These are phyloP conservation scores for Thryonomys swinderianus DNA, from an alignment of 2,113 vertebrate genomes.

Conservation along the genomic window DNA sequence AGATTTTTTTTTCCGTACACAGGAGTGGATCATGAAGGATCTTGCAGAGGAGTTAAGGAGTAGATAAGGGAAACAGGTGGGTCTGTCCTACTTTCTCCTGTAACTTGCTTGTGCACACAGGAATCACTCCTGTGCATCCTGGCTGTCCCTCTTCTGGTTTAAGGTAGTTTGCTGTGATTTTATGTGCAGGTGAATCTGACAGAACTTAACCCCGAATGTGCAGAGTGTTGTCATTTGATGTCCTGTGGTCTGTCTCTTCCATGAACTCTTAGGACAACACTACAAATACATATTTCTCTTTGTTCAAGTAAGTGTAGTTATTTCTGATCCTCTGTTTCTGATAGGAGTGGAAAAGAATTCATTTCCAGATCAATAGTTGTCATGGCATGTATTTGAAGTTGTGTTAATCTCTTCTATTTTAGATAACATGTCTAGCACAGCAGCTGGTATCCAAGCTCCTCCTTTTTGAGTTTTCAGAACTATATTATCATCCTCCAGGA, in stretches of 20 bases:
- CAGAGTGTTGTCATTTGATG: conserved; percentile 5
- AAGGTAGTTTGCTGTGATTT: conserved; percentile 53
- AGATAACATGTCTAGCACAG: conserved; percentile 24
- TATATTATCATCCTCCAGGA: background rate
- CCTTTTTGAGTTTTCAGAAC: background rate
- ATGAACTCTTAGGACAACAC: background rate
- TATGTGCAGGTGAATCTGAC: conserved; percentile 34
- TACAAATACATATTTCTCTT: background rate
- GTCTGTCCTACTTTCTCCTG: background rate
- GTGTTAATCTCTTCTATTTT: conserved; percentile 17
- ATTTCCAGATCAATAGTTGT: conserved; percentile 57
- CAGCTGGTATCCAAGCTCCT: background rate
- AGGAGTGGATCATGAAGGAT: background rate
- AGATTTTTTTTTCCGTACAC: background rate
- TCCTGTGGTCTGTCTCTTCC: conserved; percentile 21
- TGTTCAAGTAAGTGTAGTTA: conserved; percentile 16
- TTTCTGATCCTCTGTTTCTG: conserved; percentile 41
- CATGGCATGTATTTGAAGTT: background rate
- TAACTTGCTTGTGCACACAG: background rate
- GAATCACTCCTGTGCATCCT: background rate
- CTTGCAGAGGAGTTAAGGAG: background rate
- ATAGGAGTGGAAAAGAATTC: conserved; percentile 41
- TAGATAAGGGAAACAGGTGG: background rate
- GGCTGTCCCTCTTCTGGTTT: conserved; percentile 8
- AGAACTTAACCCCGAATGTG: background rate